A percentile compares a stretch with the other conserved stretches of the same genome.
phyloP scores from a whole-genome alignment of 1,140 invertebrate genomes.

The Psilanteris sp. region DNA sequence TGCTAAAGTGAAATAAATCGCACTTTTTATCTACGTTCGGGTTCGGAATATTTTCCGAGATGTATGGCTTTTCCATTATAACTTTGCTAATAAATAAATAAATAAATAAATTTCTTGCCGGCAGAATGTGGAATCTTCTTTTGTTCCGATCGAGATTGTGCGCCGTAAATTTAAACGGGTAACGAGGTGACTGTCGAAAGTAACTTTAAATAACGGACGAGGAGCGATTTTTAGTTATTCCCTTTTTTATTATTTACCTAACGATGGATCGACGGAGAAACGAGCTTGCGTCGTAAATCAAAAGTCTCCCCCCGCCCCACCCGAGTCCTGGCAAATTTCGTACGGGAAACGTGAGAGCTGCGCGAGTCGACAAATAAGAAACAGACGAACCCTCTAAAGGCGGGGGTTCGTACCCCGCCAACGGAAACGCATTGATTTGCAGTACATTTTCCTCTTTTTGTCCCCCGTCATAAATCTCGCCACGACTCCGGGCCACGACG shows the following conservation, averaged over 20 bases:
- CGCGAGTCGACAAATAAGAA: constrained; percentile 62
- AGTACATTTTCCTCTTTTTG: constrained; percentile 23
- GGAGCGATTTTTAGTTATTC: constrained; percentile 58
- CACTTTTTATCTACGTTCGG: constrained; percentile 35
- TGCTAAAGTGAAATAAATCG: constrained; percentile 34
- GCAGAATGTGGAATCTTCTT: constrained; percentile 57
- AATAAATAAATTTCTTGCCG: constrained; percentile 53
- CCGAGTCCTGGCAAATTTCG: constrained; percentile 58
- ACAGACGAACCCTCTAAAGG: neutral
- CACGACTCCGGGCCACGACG: neutral
- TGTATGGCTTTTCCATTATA: constrained; percentile 56
- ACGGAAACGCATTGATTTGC: constrained; percentile 3
- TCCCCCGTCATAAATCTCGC: constrained; percentile 3
- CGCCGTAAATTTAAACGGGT: constrained; percentile 76
- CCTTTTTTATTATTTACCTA: constrained; percentile 67
- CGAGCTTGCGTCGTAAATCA: constrained; percentile 73
- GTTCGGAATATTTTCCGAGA: constrained; percentile 44
- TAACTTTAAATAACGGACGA: constrained; percentile 75
- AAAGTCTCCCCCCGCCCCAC: too few relatives aligned
- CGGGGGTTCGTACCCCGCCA: neutral
- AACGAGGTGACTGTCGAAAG: constrained; percentile 78
- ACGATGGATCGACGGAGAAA: constrained; percentile 62
- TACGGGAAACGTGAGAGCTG: constrained; percentile 62
- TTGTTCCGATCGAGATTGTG: constrained; percentile 67
- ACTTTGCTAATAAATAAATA: constrained; percentile 59